phyloP scores from a whole-genome alignment of 2,113 vertebrate species.

The Pelecanus crispus region DNA sequence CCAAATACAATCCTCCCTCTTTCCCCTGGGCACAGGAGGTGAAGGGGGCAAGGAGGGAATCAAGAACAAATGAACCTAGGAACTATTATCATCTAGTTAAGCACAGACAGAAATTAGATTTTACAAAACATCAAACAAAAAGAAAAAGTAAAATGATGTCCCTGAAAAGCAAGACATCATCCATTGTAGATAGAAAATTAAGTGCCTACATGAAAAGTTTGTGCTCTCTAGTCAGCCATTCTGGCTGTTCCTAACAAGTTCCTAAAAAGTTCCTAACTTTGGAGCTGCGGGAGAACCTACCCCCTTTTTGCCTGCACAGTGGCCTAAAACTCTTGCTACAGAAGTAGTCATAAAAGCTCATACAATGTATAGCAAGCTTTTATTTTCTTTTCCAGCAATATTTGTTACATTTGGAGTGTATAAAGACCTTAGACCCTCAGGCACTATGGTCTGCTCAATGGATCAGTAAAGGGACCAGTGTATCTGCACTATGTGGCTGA shows the following conservation, averaged over 20 bases:
- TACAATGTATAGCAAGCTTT: background rate
- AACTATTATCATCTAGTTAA: background rate
- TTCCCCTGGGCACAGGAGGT: background rate
- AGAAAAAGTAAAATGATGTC: background rate
- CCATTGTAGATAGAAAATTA: accelerated
- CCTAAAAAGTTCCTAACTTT: background rate
- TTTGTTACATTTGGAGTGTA: background rate
- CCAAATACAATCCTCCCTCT: background rate
- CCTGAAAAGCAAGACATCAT: background rate
- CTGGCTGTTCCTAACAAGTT: too few relatives aligned
- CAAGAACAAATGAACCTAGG: background rate
- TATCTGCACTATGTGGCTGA: background rate
- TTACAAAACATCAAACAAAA: background rate
- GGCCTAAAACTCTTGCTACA: background rate
- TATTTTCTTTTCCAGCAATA: background rate
- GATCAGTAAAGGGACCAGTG: background rate
- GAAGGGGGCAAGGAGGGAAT: background rate
- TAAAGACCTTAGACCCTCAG: background rate
- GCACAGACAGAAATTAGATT: background rate
- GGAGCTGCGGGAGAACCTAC: background rate
- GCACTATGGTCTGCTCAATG: background rate
- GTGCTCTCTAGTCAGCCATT: background rate
- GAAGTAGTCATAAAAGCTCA: background rate
- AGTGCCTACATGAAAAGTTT: background rate
- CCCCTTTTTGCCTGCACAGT: background rate